A percentile compares a stretch with the other conserved stretches of the same genome.
phyloP scores from a whole-genome alignment of 2,888 invertebrate genomes.

The Spilarctia lutea region DNA sequence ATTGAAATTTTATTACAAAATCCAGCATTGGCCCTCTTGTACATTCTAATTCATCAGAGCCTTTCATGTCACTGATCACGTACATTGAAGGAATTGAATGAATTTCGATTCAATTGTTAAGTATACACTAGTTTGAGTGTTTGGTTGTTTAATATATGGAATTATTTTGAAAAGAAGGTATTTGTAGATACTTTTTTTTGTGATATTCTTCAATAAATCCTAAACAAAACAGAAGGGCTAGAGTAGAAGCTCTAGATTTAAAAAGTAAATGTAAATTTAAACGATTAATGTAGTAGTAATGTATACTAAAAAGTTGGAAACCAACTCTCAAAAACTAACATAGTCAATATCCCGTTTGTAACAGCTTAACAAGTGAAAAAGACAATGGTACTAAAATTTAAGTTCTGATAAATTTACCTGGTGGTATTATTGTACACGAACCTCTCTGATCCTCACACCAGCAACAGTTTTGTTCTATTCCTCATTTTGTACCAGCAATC shows the following conservation, averaged over 20 bases:
- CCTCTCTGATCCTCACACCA: constrained; percentile 36
- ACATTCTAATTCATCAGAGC: not conserved
- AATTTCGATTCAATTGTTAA: not conserved
- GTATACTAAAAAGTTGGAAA: too few relatives aligned
- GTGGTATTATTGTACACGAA: constrained; percentile 38
- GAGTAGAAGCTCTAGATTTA: too few relatives aligned
- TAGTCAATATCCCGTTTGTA: too few relatives aligned
- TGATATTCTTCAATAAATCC: too few relatives aligned
- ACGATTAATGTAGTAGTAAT: too few relatives aligned
- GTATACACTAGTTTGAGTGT: not conserved
- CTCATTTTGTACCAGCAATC: constrained; percentile 44
- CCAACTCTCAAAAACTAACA: too few relatives aligned
- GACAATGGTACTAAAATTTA: too few relatives aligned
- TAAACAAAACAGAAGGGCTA: too few relatives aligned
- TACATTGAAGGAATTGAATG: not conserved
- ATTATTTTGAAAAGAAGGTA: not conserved
- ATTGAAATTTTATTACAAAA: too few relatives aligned
- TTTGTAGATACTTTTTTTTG: not conserved
- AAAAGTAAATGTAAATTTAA: too few relatives aligned
- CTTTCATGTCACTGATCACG: not conserved
- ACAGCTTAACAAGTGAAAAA: too few relatives aligned
- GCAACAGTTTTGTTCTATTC: constrained; percentile 35
- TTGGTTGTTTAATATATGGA: not conserved
- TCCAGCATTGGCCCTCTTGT: not conserved
- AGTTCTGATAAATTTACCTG: constrained; percentile 29